These are phyloP conservation scores for Vulpes lagopus DNA, from an alignment of 2,113 vertebrate species.

Conservation along the genomic window DNA sequence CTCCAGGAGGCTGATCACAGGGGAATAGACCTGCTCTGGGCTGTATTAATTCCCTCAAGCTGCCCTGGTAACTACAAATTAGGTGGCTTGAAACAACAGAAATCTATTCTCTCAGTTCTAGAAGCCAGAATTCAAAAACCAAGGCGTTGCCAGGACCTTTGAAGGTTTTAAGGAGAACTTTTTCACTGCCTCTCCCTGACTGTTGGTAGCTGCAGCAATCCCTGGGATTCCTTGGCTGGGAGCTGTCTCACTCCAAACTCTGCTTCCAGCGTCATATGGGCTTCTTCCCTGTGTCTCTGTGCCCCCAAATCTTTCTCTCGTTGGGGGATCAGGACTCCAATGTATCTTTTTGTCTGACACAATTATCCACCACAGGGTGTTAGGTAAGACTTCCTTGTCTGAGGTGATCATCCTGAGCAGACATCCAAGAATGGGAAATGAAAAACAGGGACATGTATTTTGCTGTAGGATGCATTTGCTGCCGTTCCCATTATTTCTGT, in stretches of 20 bases:
- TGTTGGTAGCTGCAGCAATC: background rate
- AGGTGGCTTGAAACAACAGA: background rate
- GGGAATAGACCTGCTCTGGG: background rate
- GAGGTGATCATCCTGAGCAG: background rate
- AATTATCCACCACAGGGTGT: background rate
- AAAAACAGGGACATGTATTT: rapidly evolving
- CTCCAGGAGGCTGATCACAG: background rate
- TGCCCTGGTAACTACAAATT: background rate
- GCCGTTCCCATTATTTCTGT: background rate
- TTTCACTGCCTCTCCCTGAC: background rate
- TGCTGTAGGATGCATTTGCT: background rate
- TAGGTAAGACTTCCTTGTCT: background rate
- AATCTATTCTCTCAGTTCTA: background rate
- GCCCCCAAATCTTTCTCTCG: background rate
- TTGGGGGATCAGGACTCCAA: background rate
- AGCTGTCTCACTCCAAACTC: background rate
- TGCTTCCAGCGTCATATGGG: background rate
- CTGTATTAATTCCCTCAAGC: background rate
- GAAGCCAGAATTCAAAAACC: background rate
- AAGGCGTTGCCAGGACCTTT: background rate
- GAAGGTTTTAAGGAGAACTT: background rate
- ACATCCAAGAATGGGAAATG: background rate
- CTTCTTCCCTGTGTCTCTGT: background rate
- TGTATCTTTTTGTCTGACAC: background rate
- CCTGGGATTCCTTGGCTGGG: background rate